Conservation (phyloP, 2,113 vertebrate genomes). For the Pycnonotus jocosus region DNA sequence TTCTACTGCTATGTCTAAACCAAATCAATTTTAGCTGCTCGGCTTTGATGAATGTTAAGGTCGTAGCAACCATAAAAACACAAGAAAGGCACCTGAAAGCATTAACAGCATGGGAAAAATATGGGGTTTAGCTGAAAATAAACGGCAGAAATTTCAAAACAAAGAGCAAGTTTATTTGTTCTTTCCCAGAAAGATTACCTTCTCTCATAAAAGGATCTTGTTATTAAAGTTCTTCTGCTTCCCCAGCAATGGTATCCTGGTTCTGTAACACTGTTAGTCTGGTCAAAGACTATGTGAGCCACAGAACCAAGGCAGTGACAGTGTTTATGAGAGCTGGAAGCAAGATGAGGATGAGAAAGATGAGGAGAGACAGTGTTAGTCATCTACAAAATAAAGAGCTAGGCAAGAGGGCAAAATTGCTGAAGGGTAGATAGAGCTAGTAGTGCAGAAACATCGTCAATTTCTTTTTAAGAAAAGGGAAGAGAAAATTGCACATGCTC, state of each 20-base stretch:
- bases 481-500: conserved; percentile 33
- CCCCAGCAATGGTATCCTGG: not conserved
- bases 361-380: conserved; percentile 57
- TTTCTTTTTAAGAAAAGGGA: conserved; percentile 31
- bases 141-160: conserved; percentile 28
- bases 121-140: not conserved
- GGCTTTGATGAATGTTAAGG: conserved; percentile 4
- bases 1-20: conserved; percentile 28
- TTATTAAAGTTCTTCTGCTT: conserved; percentile 1
- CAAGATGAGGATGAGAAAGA: conserved; percentile 49
- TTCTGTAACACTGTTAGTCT: not conserved
- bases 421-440: conserved; percentile 48
- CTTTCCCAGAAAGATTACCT: conserved; percentile 30
- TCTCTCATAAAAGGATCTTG: not conserved
- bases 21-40: conserved; percentile 5
- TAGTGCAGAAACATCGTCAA: conserved; percentile 48
- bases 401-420: conserved; percentile 41
- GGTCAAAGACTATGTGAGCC: conserved; percentile 18
- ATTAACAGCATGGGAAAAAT: conserved; percentile 13
- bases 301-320: not conserved
- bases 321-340: conserved; percentile 37
- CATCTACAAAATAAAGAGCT: conserved; percentile 33
- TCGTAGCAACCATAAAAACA: conserved; percentile 7
- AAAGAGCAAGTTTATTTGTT: conserved; percentile 24
- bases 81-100: conserved; percentile 37